Evolutionary conservation across 2,113 vertebrate genomes (phyloP).

Genomic region (Cygnus buccinator): DNA sequence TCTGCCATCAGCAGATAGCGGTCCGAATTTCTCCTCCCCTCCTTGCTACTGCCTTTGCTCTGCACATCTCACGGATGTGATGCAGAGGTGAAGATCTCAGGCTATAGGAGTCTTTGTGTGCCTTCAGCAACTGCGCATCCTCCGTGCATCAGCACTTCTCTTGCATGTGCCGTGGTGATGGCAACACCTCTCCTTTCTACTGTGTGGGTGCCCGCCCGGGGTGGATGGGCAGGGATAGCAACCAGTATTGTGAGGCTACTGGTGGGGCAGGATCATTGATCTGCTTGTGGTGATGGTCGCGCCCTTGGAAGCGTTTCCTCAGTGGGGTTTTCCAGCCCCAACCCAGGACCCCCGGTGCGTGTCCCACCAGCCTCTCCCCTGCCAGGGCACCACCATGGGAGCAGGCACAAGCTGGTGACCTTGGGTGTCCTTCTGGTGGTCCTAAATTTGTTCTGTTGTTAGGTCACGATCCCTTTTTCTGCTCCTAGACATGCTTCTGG

Average conservation of each 20-base stretch:
- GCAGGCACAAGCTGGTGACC: neutral
- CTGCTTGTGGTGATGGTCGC: neutral
- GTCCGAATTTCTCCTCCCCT: neutral
- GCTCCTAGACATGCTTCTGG: neutral
- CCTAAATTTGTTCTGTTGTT: neutral
- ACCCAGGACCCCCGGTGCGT: neutral
- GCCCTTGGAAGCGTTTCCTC: neutral
- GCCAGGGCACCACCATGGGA: fast-evolving
- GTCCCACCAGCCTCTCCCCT: neutral
- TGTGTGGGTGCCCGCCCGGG: fast-evolving
- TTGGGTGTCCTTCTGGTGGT: neutral
- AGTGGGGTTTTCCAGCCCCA: neutral
- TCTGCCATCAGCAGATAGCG: neutral
- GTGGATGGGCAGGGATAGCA: neutral
- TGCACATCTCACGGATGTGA: fast-evolving
- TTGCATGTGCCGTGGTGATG: fast-evolving
- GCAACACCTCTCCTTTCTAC: fast-evolving
- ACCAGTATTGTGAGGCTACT: neutral
- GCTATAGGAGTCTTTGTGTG: fast-evolving
- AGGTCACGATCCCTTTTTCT: neutral
- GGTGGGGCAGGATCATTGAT: neutral
- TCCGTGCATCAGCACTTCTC: neutral
- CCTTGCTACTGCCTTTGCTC: neutral
- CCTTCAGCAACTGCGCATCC: fast-evolving
- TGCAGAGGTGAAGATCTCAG: no score